Evolutionary conservation across 2,797 vertebrate species (phyloP).

Genomic region (Sebastes hubbsi): DNA sequence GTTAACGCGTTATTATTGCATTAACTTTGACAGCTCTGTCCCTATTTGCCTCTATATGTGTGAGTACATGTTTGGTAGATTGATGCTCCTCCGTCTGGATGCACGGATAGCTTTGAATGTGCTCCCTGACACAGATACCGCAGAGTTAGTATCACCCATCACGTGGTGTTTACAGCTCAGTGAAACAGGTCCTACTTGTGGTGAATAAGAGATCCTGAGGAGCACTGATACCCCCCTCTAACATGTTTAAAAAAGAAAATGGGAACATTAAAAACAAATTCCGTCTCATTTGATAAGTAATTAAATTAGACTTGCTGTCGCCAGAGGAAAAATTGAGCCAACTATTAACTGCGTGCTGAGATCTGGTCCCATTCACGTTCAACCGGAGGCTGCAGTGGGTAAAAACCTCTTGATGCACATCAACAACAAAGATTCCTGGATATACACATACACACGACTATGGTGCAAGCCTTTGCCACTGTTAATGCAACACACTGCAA

Average conservation of each 20-base stretch:
- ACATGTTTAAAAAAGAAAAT: neutral
- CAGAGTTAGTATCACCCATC: neutral
- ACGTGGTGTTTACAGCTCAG: neutral
- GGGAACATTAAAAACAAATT: neutral
- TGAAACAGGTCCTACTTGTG: neutral
- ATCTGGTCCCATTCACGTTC: neutral
- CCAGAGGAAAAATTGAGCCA: neutral
- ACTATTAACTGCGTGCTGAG: neutral
- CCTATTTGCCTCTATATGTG: neutral
- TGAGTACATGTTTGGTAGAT: neutral
- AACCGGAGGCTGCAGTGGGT: neutral
- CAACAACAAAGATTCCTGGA: constrained; percentile 8
- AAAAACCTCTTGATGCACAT: neutral
- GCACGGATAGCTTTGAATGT: neutral
- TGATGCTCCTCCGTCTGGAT: neutral
- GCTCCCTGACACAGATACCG: neutral
- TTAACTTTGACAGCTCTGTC: no score
- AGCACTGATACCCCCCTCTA: neutral
- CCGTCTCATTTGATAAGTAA: neutral
- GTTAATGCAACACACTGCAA: constrained; percentile 51
- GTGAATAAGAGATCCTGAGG: neutral
- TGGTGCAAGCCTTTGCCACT: neutral
- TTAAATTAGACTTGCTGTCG: neutral
- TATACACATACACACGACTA: neutral
- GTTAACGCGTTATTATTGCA: no score